These are phyloP conservation scores for Argyra leucocephala DNA, from an alignment of 2,888 invertebrate species.

Conservation along the genomic window DNA sequence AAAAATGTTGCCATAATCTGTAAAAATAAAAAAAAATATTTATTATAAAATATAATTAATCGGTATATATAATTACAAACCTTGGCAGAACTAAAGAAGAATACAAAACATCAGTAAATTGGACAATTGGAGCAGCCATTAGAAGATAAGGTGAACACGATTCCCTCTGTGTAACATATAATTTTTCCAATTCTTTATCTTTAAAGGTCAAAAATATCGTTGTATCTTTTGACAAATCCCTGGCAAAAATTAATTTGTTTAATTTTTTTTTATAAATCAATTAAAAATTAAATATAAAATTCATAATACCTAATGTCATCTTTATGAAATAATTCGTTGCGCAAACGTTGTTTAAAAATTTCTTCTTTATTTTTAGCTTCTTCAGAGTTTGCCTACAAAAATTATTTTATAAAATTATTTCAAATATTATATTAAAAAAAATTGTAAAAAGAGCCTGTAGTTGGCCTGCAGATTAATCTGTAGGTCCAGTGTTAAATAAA, in stretches of 20 bases:
- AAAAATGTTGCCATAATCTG: constrained; percentile 23
- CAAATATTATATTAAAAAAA: background rate
- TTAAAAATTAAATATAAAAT: background rate
- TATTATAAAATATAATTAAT: background rate
- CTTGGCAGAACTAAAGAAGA: constrained; percentile 50
- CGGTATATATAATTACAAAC: constrained; percentile 33
- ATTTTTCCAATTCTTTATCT: constrained; percentile 55
- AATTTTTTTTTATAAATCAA: background rate
- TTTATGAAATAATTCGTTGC: constrained; percentile 74
- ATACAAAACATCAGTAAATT: constrained; percentile 48
- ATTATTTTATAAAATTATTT: constrained; percentile 10
- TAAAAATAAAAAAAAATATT: constrained; percentile 24
- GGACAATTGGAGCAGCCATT: constrained; percentile 54
- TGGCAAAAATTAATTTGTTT: constrained; percentile 30
- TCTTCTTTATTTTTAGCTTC: constrained; percentile 42
- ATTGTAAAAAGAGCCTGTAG: too few species aligned
- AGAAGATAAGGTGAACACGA: constrained; percentile 57
- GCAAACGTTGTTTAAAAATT: constrained; percentile 68
- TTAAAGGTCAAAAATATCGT: constrained; percentile 57
- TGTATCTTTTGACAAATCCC: constrained; percentile 59
- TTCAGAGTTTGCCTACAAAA: constrained; percentile 20
- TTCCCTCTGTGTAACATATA: constrained; percentile 57
- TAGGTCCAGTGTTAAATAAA: too few species aligned
- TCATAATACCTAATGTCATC: constrained; percentile 67
- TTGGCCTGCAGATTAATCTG: too few species aligned